Evolutionary conservation across 2,888 invertebrate species (phyloP), one percentile per base, ranked within the genome.

Genomic region (Acrobasis repandana): DNA sequence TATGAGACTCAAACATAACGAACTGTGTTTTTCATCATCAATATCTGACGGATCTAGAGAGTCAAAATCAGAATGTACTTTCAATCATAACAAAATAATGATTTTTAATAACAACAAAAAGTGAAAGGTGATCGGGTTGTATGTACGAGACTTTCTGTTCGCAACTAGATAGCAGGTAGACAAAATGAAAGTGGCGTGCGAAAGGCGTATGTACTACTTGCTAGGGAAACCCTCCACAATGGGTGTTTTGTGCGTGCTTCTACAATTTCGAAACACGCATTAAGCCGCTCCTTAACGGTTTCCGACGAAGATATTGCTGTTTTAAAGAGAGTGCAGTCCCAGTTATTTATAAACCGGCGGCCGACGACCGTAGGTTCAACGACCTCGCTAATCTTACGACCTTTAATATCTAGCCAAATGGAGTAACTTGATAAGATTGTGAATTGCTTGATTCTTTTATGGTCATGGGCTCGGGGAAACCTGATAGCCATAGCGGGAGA

Each of bases 91-190:
- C 75, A 75, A 76, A 74, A 76, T 82, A 82, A 85, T 84, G 81
- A 83, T 82, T 85, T 85, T 86, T 85, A 83, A 84, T 85, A 85
- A 80, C 67, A 82, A 81, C 80, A 72, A 88, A 88, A 88, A 91
- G 91, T 90, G 90, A 91, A 90, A 90, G 90, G 87, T 73, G 77
- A 79, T 83, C 69, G 71, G 67, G 51, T 62, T 65, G 62, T 67
- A 70, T 65, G 62, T 67, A 70, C 80, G 83, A 86, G 78, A 83
- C 88, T 87, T 88, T 88, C 86, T 76, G 66, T 67, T 65, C 72
- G 88, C 84, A 86, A 88, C 88, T 83, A 86, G 88, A 88, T 86
- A 84, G 85, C 82, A 79, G 78, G 78, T 76, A 77, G 73, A 70
- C 76, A 72, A 76, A 80, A 88, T 77, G 90, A 90, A 90, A 90